Evolutionary conservation across 2,113 vertebrate species (phyloP).

Genomic region (Catharus fuscescens): DNA sequence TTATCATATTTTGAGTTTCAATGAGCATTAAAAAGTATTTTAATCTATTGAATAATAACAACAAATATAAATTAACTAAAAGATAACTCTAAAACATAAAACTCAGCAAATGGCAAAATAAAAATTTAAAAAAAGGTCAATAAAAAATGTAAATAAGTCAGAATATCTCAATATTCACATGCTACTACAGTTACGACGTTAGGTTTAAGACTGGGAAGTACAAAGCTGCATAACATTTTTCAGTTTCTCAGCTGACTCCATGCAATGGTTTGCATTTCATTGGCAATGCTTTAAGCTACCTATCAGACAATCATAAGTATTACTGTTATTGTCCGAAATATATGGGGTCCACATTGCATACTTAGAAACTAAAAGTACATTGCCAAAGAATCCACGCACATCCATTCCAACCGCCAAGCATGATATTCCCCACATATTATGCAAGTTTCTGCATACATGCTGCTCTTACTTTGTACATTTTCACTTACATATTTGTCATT

Average conservation of each 20-base stretch:
- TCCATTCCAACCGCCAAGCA: not conserved
- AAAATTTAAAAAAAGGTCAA: not conserved
- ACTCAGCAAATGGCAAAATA: not conserved
- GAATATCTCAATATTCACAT: not conserved
- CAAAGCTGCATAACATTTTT: not conserved
- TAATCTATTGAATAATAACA: conserved; percentile 20
- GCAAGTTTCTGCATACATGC: not conserved
- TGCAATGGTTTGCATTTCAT: not conserved
- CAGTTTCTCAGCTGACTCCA: not conserved
- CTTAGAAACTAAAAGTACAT: not conserved
- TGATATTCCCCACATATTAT: not conserved
- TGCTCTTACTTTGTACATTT: not conserved
- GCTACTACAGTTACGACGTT: not conserved
- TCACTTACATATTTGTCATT: not conserved
- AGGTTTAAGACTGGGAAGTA: not conserved
- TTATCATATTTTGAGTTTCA: not conserved
- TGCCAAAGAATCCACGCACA: not conserved
- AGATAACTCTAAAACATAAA: not conserved
- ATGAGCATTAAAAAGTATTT: conserved; percentile 16
- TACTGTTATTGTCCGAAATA: not conserved
- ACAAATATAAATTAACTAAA: not conserved
- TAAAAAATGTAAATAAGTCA: not conserved
- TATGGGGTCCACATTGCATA: not conserved
- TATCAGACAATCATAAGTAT: not conserved
- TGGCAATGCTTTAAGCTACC: not conserved